A percentile compares a stretch with the other conserved stretches of the same genome.
These are phyloP conservation scores for Leucophenga varia DNA, from an alignment of 1,140 invertebrate species.

Conservation along the genomic window DNA sequence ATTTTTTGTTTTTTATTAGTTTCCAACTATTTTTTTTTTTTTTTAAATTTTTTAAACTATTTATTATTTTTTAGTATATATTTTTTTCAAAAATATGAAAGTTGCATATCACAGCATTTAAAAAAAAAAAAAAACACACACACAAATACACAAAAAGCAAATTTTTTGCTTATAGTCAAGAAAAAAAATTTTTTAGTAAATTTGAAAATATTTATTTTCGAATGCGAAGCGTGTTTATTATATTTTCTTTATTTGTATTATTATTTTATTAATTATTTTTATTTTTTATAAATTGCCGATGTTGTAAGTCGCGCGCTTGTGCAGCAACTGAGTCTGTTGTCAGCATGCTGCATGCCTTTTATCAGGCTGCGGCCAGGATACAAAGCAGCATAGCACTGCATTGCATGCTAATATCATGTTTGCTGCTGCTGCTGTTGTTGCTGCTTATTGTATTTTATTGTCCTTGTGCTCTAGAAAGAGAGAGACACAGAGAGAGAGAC, in stretches of 20 bases:
- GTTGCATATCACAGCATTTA: too few species aligned
- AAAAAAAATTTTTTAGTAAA: constrained; percentile 1
- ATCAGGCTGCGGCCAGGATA: constrained; percentile 27
- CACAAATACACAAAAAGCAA: too few species aligned
- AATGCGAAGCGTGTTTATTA: not conserved
- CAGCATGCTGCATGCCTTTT: constrained; percentile 42
- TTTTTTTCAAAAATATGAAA: too few species aligned
- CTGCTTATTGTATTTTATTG: too few species aligned
- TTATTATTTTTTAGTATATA: not conserved
- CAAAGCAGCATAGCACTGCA: constrained; percentile 17
- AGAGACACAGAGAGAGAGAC: too few species aligned
- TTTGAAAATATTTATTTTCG: constrained; percentile 3
- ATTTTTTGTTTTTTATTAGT: not conserved
- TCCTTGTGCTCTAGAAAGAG: too few species aligned
- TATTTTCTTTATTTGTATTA: not conserved
- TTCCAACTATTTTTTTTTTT: not conserved
- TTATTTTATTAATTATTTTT: not conserved
- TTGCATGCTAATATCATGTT: constrained; percentile 6
- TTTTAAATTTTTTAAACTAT: not conserved
- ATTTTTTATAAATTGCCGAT: constrained; percentile 5
- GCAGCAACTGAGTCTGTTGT: constrained; percentile 42
- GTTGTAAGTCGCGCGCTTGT: constrained; percentile 34
- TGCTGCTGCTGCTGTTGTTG: constrained; percentile 18
- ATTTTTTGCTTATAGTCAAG: too few species aligned
- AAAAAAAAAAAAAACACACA: too few species aligned